Evolutionary conservation across 1,140 invertebrate species (phyloP).

Genomic region (Rhagoletis zephyria): DNA sequence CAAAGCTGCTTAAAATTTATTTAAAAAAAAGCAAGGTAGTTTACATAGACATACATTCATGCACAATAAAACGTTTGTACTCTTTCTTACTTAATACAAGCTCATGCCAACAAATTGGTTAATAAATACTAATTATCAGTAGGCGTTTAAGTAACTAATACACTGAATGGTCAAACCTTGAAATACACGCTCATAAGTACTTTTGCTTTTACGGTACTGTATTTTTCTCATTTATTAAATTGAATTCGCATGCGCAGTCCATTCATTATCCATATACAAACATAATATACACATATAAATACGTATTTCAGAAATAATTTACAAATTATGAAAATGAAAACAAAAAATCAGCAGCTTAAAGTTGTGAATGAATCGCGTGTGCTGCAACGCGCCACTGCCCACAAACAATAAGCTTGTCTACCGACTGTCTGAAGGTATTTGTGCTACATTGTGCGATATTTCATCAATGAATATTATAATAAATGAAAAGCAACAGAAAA

Average conservation of each 20-base stretch:
- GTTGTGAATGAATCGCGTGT: slow-evolving; percentile 4
- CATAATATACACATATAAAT: not conserved
- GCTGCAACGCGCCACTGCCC: slow-evolving; percentile 8
- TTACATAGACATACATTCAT: not conserved
- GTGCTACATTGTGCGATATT: not conserved
- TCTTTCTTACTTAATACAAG: not conserved
- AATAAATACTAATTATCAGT: slow-evolving; percentile 14
- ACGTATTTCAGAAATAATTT: not conserved
- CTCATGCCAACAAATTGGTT: slow-evolving; percentile 22
- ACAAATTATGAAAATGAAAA: slow-evolving; percentile 44
- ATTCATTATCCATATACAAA: too few species aligned
- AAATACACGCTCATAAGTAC: too few species aligned
- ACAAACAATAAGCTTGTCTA: not conserved
- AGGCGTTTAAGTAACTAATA: not conserved
- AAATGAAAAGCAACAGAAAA: not conserved
- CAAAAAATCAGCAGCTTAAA: not conserved
- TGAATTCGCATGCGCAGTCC: too few species aligned
- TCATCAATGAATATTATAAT: slow-evolving; percentile 4
- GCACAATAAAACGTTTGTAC: not conserved
- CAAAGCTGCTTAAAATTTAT: not conserved
- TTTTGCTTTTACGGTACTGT: too few species aligned
- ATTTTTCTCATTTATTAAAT: too few species aligned
- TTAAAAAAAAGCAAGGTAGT: not conserved
- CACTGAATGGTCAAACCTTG: not conserved
- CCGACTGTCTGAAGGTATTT: not conserved